Evolutionary conservation across 2,113 vertebrate genomes (phyloP).

Genomic region (Psettodes erumei): DNA sequence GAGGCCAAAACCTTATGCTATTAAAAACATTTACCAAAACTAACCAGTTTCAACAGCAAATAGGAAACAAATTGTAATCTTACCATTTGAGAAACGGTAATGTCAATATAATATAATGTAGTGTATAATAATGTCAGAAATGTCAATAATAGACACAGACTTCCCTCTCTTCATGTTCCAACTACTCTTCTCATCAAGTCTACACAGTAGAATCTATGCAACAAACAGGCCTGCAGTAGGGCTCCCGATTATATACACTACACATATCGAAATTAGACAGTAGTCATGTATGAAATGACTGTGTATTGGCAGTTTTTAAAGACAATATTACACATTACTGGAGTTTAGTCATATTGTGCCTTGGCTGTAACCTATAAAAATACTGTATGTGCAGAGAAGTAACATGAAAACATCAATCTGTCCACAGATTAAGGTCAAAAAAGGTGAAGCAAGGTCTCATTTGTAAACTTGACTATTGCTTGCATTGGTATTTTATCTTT

Average conservation of each 20-base stretch:
- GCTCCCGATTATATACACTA: background rate
- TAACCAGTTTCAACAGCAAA: slow-evolving; percentile 60
- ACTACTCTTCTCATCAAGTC: slow-evolving; percentile 3
- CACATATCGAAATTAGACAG: background rate
- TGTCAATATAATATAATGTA: too few relatives aligned
- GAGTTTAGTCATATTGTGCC: too few relatives aligned
- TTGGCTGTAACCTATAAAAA: too few relatives aligned
- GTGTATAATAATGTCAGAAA: too few relatives aligned
- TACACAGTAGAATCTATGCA: slow-evolving; percentile 15
- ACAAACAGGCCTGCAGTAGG: slow-evolving; percentile 14
- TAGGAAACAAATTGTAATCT: background rate
- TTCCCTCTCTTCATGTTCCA: slow-evolving; percentile 14
- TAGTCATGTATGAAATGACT: background rate
- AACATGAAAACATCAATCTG: too few relatives aligned
- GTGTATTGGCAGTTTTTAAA: background rate
- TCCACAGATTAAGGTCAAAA: too few relatives aligned
- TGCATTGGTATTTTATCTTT: too few relatives aligned
- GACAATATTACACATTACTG: too few relatives aligned
- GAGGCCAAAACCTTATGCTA: slow-evolving; percentile 72
- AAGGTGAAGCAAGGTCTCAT: too few relatives aligned
- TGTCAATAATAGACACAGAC: slow-evolving; percentile 9
- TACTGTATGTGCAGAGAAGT: too few relatives aligned
- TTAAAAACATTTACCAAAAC: slow-evolving; percentile 84
- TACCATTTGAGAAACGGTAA: background rate
- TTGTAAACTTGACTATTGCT: too few relatives aligned